Percentiles rank a stretch among this genome's conserved stretches.
These are phyloP conservation scores for Neodiprion pinetum DNA, from an alignment of 1,140 invertebrate species.

Conservation along the genomic window DNA sequence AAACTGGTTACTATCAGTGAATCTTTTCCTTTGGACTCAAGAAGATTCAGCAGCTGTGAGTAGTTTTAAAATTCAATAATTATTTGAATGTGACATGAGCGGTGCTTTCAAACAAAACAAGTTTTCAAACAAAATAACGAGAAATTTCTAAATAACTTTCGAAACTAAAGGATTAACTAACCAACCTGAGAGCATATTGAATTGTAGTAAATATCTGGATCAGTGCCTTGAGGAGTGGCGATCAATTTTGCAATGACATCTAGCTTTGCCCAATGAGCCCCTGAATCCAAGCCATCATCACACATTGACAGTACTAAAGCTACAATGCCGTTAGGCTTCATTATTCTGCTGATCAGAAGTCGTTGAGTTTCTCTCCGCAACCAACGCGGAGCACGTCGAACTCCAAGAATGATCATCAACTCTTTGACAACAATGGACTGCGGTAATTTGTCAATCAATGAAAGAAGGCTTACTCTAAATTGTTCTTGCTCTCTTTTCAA, in stretches of 20 bases:
- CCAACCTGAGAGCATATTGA: constrained; percentile 52
- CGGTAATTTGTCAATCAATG: constrained; percentile 66
- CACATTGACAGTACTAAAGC: constrained; percentile 69
- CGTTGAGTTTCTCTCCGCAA: constrained; percentile 67
- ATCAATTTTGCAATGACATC: constrained; percentile 72
- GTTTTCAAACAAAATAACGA: too few relatives aligned
- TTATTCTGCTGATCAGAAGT: constrained; percentile 66
- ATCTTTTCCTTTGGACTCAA: constrained; percentile 53
- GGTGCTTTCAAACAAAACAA: constrained; percentile 3
- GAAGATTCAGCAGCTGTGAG: constrained; percentile 60
- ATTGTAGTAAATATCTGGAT: constrained; percentile 63
- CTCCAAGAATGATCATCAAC: constrained; percentile 71
- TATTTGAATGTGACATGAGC: constrained; percentile 7
- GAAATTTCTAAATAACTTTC: not conserved
- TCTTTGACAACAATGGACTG: constrained; percentile 71
- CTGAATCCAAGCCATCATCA: constrained; percentile 62
- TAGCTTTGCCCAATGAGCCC: constrained; percentile 71
- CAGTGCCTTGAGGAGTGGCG: constrained; percentile 61
- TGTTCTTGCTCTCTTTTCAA: constrained; percentile 62
- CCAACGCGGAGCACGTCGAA: constrained; percentile 67
- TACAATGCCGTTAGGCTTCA: constrained; percentile 66
- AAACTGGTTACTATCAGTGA: constrained; percentile 59
- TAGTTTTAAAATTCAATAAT: constrained; percentile 43
- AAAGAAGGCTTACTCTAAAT: constrained; percentile 63
- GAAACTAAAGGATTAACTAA: not conserved